These are phyloP conservation scores for Drosophila stalkeri DNA, from an alignment of 2,888 invertebrate species.

Conservation along the genomic window DNA sequence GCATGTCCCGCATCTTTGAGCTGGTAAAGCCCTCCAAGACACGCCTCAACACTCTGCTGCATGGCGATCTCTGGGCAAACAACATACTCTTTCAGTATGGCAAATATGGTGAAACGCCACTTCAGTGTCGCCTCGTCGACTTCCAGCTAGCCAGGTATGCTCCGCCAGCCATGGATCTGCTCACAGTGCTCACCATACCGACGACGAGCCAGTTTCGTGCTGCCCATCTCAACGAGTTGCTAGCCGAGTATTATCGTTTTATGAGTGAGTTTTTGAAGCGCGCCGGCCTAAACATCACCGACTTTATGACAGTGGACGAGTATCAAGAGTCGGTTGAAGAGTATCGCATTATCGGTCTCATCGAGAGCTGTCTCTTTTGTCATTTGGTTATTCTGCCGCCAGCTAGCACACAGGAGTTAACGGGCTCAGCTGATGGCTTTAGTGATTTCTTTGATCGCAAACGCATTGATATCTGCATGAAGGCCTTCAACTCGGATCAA, in stretches of 20 bases:
- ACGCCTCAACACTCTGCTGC: constrained; percentile 84
- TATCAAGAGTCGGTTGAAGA: constrained; percentile 84
- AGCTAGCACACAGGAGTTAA: constrained; percentile 85
- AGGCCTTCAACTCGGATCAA: constrained; percentile 86
- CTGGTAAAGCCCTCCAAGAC: constrained; percentile 81
- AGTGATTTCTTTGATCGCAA: constrained; percentile 86
- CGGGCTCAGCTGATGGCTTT: constrained; percentile 86
- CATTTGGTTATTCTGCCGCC: constrained; percentile 87
- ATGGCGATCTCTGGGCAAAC: constrained; percentile 86
- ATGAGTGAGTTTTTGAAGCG: constrained; percentile 85
- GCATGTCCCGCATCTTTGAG: constrained; percentile 78
- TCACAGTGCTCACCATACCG: constrained; percentile 86
- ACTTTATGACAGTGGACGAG: constrained; percentile 84
- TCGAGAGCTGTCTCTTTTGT: constrained; percentile 86
- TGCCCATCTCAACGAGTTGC: constrained; percentile 85
- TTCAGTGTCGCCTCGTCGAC: constrained; percentile 89
- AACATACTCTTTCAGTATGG: constrained; percentile 85
- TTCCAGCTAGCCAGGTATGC: constrained; percentile 89
- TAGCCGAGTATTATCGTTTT: constrained; percentile 87
- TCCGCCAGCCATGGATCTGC: constrained; percentile 88
- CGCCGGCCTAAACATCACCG: constrained; percentile 84
- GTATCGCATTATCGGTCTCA: constrained; percentile 86
- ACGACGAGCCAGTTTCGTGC: constrained; percentile 85
- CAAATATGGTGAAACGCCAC: constrained; percentile 83
- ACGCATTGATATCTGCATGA: constrained; percentile 86